A percentile compares a stretch with the other conserved stretches of the same genome.
Conservation (phyloP, 1,140 invertebrate genomes). For the Pseudomyrmex gracilis region DNA sequence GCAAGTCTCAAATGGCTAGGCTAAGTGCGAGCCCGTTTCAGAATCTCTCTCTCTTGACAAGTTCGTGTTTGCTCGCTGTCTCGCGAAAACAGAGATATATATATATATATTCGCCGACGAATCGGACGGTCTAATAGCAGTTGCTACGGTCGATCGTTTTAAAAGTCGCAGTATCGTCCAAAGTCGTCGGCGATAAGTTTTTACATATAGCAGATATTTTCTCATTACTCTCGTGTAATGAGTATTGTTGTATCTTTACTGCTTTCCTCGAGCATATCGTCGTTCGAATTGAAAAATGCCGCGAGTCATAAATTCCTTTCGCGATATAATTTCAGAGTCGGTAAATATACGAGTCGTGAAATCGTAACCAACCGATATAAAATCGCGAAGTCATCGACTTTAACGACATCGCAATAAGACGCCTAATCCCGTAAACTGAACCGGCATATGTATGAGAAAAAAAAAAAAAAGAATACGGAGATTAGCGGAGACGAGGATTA, state of each 20-base stretch:
- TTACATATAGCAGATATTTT: neutral
- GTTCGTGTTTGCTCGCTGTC: neutral
- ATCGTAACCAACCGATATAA: conserved; percentile 57
- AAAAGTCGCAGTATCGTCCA: neutral
- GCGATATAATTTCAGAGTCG: conserved; percentile 60
- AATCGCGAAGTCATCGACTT: conserved; percentile 66
- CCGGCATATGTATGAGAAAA: conserved; percentile 5
- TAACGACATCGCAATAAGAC: conserved; percentile 65
- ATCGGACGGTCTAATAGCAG: conserved; percentile 22
- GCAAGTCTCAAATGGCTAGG: neutral
- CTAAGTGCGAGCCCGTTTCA: neutral
- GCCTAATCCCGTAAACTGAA: conserved; percentile 62
- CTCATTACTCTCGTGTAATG: conserved; percentile 10
- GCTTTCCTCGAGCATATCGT: neutral
- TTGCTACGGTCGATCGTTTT: neutral
- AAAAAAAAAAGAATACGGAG: conserved; percentile 56
- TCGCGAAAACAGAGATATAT: conserved; percentile 15
- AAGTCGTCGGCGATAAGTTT: neutral
- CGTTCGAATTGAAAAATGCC: conserved; percentile 27
- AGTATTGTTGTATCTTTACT: neutral
- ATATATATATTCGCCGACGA: conserved; percentile 1
- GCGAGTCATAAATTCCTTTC: conserved; percentile 53
- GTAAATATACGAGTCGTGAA: conserved; percentile 39
- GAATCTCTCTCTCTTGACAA: neutral
- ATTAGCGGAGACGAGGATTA: conserved; percentile 56